A percentile compares a stretch with the other conserved stretches of the same genome.
Evolutionary conservation across 1,140 invertebrate genomes (phyloP).

Genomic region (Drosophila rhopaloa): DNA sequence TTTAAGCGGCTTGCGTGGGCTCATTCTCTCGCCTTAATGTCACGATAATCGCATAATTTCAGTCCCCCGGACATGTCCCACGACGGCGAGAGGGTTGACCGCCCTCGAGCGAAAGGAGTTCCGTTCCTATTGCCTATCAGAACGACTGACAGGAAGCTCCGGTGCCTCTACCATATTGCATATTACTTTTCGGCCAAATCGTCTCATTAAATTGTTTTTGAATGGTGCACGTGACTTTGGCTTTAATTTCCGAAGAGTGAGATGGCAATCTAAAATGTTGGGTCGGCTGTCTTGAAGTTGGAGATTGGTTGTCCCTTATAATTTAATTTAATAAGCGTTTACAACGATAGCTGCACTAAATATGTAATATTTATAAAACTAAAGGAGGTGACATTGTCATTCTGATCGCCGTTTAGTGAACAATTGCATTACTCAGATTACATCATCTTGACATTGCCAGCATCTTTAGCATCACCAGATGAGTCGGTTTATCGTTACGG

Average conservation of each 20-base stretch:
- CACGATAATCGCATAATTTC: constrained; percentile 77
- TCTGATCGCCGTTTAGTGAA: too few species aligned
- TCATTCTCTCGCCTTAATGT: constrained; percentile 63
- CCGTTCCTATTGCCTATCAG: constrained; percentile 32
- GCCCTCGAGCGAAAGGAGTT: constrained; percentile 14
- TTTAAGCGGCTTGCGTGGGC: constrained; percentile 67
- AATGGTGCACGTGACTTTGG: constrained; percentile 58
- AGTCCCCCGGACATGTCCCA: constrained; percentile 37
- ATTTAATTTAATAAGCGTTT: constrained; percentile 10
- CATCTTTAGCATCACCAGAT: too few species aligned
- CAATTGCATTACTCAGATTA: too few species aligned
- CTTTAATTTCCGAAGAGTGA: constrained; percentile 12
- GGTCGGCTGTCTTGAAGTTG: not conserved
- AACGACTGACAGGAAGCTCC: constrained; percentile 2
- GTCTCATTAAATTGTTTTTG: constrained; percentile 53
- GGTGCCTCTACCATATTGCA: constrained; percentile 28
- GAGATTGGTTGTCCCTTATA: not conserved
- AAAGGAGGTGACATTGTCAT: too few species aligned
- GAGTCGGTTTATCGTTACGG: too few species aligned
- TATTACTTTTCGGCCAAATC: constrained; percentile 54
- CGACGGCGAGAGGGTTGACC: constrained; percentile 19
- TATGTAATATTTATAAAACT: not conserved
- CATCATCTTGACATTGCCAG: too few species aligned
- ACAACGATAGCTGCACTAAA: not conserved
- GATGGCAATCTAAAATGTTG: not conserved